A percentile compares a stretch with the other conserved stretches of the same genome.
phyloP scores from a whole-genome alignment of 2,113 vertebrate genomes.

The Pteronura brasiliensis region DNA sequence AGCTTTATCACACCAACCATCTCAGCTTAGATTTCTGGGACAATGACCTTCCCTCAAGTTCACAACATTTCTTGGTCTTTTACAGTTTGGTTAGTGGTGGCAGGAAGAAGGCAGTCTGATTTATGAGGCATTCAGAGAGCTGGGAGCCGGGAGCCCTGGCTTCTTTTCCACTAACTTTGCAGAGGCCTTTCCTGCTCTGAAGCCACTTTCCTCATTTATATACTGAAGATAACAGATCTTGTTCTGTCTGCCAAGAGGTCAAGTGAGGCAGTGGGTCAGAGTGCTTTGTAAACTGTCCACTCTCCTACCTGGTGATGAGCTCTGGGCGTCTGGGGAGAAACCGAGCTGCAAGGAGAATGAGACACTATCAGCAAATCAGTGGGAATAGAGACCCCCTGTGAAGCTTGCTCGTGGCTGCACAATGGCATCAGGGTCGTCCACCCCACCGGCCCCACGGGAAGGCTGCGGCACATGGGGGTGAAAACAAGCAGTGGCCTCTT shows the following conservation, averaged over 20 bases:
- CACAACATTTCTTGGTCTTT: not conserved
- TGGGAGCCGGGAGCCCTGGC: not conserved
- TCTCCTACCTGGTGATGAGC: not conserved
- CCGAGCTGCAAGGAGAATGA: too few species aligned
- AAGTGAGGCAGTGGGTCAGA: not conserved
- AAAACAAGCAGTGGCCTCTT: not conserved
- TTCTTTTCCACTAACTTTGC: not conserved
- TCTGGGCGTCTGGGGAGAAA: not conserved
- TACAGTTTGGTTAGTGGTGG: not conserved
- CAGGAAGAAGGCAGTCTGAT: not conserved
- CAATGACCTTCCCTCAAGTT: not conserved
- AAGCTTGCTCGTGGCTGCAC: fast-evolving
- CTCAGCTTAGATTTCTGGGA: not conserved
- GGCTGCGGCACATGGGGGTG: fast-evolving
- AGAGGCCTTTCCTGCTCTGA: not conserved
- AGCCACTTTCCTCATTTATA: not conserved
- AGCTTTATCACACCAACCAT: not conserved
- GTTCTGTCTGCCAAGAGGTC: not conserved
- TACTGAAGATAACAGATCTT: not conserved
- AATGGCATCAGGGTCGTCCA: fast-evolving
- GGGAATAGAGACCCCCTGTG: not conserved
- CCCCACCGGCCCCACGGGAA: not conserved
- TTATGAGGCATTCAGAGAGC: not conserved
- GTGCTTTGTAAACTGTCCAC: not conserved
- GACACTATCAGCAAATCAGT: not conserved